Percentiles rank a stretch among this genome's conserved stretches.
Conservation (phyloP, 2,797 vertebrate genomes). For the Hydrocynus forskahlii region DNA sequence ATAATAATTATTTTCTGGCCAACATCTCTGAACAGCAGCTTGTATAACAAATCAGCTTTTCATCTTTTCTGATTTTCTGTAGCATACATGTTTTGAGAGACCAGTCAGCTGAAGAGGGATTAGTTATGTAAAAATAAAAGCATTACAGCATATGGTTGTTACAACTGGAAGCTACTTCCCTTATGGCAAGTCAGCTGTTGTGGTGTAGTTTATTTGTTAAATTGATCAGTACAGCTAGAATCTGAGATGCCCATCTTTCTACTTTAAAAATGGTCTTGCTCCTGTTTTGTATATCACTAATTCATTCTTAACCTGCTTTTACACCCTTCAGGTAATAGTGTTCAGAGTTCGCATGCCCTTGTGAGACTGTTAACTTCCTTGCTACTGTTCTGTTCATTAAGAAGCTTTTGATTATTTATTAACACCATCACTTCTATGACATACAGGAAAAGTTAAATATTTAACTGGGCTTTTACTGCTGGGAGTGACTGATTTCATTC, state of each 20-base stretch:
- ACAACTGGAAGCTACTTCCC: slow-evolving; percentile 23
- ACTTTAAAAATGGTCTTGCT: neutral
- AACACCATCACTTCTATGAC: slow-evolving; percentile 37
- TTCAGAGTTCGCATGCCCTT: slow-evolving; percentile 7
- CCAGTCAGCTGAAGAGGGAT: slow-evolving; percentile 22
- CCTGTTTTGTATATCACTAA: neutral
- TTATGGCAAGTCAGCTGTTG: slow-evolving; percentile 18
- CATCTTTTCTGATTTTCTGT: slow-evolving; percentile 13
- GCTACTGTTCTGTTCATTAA: slow-evolving; percentile 47
- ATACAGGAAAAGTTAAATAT: slow-evolving; percentile 40
- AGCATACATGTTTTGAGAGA: slow-evolving; percentile 19
- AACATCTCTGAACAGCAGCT: slow-evolving; percentile 2
- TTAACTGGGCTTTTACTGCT: slow-evolving; percentile 40
- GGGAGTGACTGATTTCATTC: slow-evolving; percentile 13
- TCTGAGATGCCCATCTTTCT: neutral
- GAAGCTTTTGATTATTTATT: slow-evolving; percentile 53
- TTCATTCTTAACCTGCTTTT: slow-evolving; percentile 37
- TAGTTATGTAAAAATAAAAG: slow-evolving; percentile 32
- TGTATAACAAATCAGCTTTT: slow-evolving; percentile 25
- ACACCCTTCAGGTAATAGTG: neutral
- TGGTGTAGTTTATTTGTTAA: neutral
- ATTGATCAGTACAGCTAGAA: neutral
- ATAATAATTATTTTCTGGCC: slow-evolving; percentile 8
- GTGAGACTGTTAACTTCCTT: neutral
- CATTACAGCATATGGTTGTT: slow-evolving; percentile 35